Evolutionary conservation across 2,888 invertebrate genomes (phyloP).

Genomic region (Hypena proboscidalis): DNA sequence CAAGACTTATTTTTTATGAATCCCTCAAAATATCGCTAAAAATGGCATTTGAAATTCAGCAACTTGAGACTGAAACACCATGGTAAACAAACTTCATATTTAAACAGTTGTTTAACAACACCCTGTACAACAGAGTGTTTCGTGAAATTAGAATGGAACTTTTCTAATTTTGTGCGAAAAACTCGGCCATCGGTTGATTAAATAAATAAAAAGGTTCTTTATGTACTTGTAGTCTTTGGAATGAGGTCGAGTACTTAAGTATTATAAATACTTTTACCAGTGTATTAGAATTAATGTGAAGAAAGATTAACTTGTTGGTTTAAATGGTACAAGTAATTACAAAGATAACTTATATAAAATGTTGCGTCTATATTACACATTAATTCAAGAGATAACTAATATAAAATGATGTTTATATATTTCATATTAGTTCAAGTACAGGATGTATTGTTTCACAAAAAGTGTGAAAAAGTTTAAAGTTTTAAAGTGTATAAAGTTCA

Average conservation of each 20-base stretch:
- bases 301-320: slow-evolving; percentile 7
- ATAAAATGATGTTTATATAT: too few relatives aligned
- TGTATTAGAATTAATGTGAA: slow-evolving; percentile 17
- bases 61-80: slow-evolving; percentile 42
- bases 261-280: slow-evolving; percentile 20
- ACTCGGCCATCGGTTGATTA: slow-evolving; percentile 42
- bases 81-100: slow-evolving; percentile 65
- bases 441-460: too few relatives aligned
- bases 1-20: slow-evolving; percentile 8
- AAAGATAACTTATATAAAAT: too few relatives aligned
- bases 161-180: slow-evolving; percentile 61
- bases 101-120: slow-evolving; percentile 54
- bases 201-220: slow-evolving; percentile 41
- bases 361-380: too few relatives aligned
- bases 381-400: too few relatives aligned
- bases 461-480: too few relatives aligned
- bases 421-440: too few relatives aligned
- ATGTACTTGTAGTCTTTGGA: slow-evolving; percentile 22
- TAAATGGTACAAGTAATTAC: too few relatives aligned
- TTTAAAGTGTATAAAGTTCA: too few relatives aligned
- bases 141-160: slow-evolving; percentile 52
- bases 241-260: slow-evolving; percentile 28
- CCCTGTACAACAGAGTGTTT: slow-evolving; percentile 21
- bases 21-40: slow-evolving; percentile 10
- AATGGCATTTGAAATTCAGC: slow-evolving; percentile 26